Evolutionary conservation across 2,888 invertebrate species (phyloP).

Genomic region (Ichneumon xanthorius): DNA sequence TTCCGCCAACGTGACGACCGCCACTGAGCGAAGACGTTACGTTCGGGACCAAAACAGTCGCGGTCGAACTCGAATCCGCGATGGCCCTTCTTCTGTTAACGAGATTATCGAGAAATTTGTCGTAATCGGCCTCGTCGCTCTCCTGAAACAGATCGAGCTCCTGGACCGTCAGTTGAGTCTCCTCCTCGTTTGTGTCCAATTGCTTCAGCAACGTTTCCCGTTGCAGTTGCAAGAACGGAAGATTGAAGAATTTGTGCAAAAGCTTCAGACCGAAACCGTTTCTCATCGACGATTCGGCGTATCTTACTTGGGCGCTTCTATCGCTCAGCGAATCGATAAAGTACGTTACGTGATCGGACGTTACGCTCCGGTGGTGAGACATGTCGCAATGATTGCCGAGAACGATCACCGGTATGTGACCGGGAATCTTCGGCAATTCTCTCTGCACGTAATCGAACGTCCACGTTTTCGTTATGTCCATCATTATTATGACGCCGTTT

Average conservation of each 20-base stretch:
- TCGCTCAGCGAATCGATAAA: conserved; percentile 88
- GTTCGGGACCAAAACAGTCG: conserved; percentile 84
- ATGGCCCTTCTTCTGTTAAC: conserved; percentile 91
- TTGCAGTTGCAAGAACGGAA: conserved; percentile 97
- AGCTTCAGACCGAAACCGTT: conserved; percentile 97
- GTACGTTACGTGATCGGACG: conserved; percentile 89
- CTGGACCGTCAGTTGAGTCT: conserved; percentile 91
- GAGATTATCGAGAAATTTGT: conserved; percentile 90
- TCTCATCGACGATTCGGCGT: conserved; percentile 97
- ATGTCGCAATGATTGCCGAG: conserved; percentile 98
- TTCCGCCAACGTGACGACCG: conserved; percentile 65
- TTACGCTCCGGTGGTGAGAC: conserved; percentile 97
- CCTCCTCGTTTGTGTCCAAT: conserved; percentile 93
- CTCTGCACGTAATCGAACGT: conserved; percentile 97
- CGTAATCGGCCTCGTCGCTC: conserved; percentile 92
- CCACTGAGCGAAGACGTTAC: conserved; percentile 79
- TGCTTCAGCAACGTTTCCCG: conserved; percentile 93
- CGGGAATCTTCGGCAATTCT: conserved; percentile 93
- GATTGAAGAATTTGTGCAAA: conserved; percentile 97
- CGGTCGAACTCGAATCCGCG: conserved; percentile 88
- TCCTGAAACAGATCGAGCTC: conserved; percentile 92
- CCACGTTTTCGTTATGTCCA: conserved; percentile 98
- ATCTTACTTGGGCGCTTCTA: conserved; percentile 89
- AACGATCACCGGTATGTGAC: conserved; percentile 93
- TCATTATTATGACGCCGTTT: conserved; percentile 96